These are phyloP conservation scores for Pocillopora meandrina DNA, from an alignment of 92 coral and sea anemone genomes.

Conservation along the genomic window DNA sequence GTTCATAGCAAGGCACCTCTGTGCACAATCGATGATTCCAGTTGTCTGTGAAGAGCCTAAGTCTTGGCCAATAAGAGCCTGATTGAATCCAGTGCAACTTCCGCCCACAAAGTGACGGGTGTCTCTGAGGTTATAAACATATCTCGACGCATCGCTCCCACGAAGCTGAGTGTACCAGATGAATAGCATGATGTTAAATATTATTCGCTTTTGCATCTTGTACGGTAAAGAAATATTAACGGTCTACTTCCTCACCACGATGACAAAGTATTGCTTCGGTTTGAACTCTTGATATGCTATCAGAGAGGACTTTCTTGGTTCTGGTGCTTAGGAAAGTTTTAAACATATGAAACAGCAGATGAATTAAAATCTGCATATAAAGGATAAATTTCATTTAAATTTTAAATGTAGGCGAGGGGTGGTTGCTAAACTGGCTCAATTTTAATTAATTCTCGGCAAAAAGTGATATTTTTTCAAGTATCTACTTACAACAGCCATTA, in stretches of 20 bases:
- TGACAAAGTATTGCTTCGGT: too few relatives aligned
- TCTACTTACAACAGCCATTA: neutral
- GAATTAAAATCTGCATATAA: neutral
- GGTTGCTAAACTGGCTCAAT: neutral
- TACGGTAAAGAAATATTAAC: too few relatives aligned
- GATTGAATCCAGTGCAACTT: neutral
- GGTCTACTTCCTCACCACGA: too few relatives aligned
- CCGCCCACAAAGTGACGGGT: slow-evolving; percentile 21
- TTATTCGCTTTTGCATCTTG: neutral
- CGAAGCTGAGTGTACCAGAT: neutral
- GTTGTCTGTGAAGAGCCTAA: neutral
- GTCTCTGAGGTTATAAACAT: neutral
- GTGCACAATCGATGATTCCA: slow-evolving; percentile 20
- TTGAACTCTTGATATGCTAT: too few relatives aligned
- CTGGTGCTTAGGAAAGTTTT: too few relatives aligned
- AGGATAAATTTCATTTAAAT: neutral
- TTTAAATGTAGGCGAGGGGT: neutral
- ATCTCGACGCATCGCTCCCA: neutral
- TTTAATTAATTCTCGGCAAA: slow-evolving; percentile 13
- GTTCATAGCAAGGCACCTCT: neutral
- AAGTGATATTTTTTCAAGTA: slow-evolving; percentile 5
- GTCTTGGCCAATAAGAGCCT: slow-evolving; percentile 6
- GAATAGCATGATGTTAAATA: neutral
- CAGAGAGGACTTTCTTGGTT: too few relatives aligned
- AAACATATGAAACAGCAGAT: slow-evolving; percentile 1